A percentile compares a stretch with the other conserved stretches of the same genome.
phyloP scores from a whole-genome alignment of 2,113 vertebrate genomes.

The Pachyramphus minor region DNA sequence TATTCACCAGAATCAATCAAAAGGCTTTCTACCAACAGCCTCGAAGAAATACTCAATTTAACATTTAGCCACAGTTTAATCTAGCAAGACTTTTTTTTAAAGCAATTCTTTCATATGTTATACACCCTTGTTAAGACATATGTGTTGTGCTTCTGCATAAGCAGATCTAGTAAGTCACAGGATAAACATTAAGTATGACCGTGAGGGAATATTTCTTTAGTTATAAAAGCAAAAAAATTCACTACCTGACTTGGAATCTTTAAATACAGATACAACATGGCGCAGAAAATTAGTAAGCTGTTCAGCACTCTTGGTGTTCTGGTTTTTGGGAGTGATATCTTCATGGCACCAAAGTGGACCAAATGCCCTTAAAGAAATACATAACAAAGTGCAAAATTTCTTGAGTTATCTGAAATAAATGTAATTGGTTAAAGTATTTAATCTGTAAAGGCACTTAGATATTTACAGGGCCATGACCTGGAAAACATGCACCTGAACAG shows the following conservation, averaged over 20 bases:
- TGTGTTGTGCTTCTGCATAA: background rate
- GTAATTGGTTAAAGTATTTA: background rate
- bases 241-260: conserved; percentile 94
- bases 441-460: background rate
- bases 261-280: conserved; percentile 94
- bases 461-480: background rate
- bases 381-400: background rate
- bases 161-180: background rate
- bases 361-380: conserved; percentile 83
- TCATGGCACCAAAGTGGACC: conserved; percentile 98
- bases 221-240: background rate
- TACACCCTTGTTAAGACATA: background rate
- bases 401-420: background rate
- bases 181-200: background rate
- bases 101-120: background rate
- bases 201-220: background rate
- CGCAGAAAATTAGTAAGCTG: conserved; percentile 95
- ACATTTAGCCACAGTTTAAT: background rate
- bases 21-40: background rate
- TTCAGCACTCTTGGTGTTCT: conserved; percentile 93
- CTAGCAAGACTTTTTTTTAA: background rate
- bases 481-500: background rate
- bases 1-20: background rate
- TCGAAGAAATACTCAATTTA: background rate
- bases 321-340: conserved; percentile 97